Evolutionary conservation across 2,888 invertebrate species (phyloP).

Genomic region (Pristionchus mayeri): DNA sequence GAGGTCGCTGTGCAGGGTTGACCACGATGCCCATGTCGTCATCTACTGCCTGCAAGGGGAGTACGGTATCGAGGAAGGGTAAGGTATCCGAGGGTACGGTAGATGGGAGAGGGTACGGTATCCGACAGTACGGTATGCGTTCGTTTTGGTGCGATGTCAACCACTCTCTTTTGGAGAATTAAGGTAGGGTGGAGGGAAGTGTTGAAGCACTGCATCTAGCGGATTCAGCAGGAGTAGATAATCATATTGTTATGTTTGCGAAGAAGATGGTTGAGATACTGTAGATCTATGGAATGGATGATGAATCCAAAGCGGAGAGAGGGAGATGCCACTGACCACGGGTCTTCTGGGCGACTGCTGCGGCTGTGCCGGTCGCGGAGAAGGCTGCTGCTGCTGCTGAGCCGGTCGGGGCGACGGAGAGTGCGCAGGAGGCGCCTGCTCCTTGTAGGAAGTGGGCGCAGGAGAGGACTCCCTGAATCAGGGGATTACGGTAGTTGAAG

Average conservation of each 20-base stretch:
- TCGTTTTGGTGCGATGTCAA: too few relatives aligned
- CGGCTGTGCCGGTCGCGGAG: not conserved
- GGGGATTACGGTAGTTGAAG: conserved; percentile 48
- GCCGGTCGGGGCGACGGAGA: conserved; percentile 34
- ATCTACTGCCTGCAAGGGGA: conserved; percentile 55
- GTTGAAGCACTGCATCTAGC: too few relatives aligned
- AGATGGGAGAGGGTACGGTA: not conserved
- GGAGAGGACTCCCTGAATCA: conserved; percentile 42
- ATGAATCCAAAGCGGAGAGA: too few relatives aligned
- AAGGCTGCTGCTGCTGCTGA: conserved; percentile 1
- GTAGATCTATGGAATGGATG: too few relatives aligned
- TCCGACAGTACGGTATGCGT: too few relatives aligned
- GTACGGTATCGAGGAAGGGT: not conserved
- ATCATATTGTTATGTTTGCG: too few relatives aligned
- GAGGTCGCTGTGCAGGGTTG: not conserved
- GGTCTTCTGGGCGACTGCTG: conserved; percentile 21
- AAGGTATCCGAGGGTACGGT: not conserved
- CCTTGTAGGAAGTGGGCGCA: conserved; percentile 41
- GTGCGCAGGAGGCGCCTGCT: conserved; percentile 41
- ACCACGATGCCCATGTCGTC: conserved; percentile 73
- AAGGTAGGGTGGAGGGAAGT: not conserved
- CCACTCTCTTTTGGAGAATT: not conserved
- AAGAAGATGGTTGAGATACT: too few relatives aligned
- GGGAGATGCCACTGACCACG: not conserved
- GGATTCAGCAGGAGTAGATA: too few relatives aligned